Conservation (phyloP, 2,888 invertebrate species). For the Spodoptera picta region DNA sequence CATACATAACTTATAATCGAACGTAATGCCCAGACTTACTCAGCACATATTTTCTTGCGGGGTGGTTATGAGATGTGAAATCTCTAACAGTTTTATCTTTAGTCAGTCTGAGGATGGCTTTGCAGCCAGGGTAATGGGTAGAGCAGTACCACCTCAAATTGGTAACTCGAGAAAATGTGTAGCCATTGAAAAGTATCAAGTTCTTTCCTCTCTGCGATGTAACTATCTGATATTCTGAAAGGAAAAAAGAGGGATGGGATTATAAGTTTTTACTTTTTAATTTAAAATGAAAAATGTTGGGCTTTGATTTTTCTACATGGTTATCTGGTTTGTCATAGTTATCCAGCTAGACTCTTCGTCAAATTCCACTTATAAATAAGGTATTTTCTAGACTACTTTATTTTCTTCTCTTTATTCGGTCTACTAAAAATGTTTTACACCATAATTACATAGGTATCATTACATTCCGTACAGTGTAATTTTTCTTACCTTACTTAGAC, state of each 20-base stretch:
- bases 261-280: too few species aligned
- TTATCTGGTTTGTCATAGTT: too few species aligned
- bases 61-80: constrained; percentile 42
- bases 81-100: constrained; percentile 15
- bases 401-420: too few species aligned
- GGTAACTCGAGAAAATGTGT: constrained; percentile 57
- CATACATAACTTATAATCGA: constrained; percentile 12
- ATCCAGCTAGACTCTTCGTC: too few species aligned
- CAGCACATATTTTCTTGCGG: constrained; percentile 38
- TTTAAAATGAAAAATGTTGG: too few species aligned
- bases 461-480: too few species aligned
- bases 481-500: too few species aligned
- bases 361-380: too few species aligned
- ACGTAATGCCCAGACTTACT: constrained; percentile 38
- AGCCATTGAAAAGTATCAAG: constrained; percentile 62
- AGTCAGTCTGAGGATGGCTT: constrained; percentile 25
- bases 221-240: constrained; percentile 53
- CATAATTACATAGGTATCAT: too few species aligned
- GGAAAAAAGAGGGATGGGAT: background rate
- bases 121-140: constrained; percentile 47
- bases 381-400: too few species aligned
- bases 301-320: too few species aligned
- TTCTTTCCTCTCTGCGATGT: constrained; percentile 61
- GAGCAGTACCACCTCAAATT: constrained; percentile 57
- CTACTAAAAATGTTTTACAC: too few species aligned